Evolutionary conservation across 2,797 vertebrate genomes (phyloP).

Genomic region (Cirrhinus mrigala): DNA sequence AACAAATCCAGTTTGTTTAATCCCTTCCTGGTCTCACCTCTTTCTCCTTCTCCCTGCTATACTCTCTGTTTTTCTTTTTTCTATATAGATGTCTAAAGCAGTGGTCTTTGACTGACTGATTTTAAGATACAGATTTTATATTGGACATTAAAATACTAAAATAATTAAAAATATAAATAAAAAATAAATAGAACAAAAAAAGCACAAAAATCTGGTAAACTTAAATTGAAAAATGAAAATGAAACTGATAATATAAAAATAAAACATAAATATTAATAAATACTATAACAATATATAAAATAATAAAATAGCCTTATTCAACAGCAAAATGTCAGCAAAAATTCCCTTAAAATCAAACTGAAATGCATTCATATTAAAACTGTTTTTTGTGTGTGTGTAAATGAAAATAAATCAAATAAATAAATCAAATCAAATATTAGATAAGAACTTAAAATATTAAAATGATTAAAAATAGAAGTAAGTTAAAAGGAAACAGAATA

Average conservation of each 20-base stretch:
- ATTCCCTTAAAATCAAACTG: no score
- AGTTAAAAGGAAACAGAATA: no score
- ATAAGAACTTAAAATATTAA: not conserved
- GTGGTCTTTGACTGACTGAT: not conserved
- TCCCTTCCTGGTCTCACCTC: slow-evolving; percentile 57
- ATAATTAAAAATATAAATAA: no score
- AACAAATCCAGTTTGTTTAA: slow-evolving; percentile 63
- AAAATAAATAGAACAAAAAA: no score
- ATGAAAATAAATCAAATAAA: not conserved
- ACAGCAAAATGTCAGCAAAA: no score
- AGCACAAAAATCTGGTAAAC: no score
- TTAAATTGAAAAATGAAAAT: no score
- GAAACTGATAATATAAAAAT: no score
- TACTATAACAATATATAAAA: no score
- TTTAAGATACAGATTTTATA: not conserved
- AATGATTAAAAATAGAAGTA: not conserved
- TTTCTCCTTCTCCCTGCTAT: not conserved
- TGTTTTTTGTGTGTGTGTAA: not conserved
- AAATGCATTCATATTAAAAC: not conserved
- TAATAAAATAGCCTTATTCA: no score
- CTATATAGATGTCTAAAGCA: not conserved
- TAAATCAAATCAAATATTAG: not conserved
- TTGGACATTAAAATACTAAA: no score
- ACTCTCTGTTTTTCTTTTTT: slow-evolving; percentile 11
- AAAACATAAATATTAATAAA: no score